A percentile compares a stretch with the other conserved stretches of the same genome.
These are phyloP conservation scores for Synanthedon tipuliformis DNA, from an alignment of 2,888 invertebrate species.

Conservation along the genomic window DNA sequence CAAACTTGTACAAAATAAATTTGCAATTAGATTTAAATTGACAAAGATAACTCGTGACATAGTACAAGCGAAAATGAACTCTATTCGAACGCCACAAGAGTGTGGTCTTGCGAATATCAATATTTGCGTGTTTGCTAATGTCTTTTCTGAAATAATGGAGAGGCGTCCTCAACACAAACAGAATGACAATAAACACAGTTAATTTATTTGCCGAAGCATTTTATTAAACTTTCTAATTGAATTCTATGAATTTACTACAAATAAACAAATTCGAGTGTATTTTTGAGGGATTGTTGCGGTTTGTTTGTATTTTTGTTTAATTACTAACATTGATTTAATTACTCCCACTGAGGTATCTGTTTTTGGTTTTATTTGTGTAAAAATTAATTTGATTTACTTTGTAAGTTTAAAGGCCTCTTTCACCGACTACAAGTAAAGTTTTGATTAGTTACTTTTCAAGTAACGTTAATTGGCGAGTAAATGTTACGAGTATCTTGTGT, in stretches of 20 bases:
- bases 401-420: too few relatives aligned
- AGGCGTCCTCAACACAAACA: constrained; percentile 6
- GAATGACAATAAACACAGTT: constrained; percentile 11
- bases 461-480: too few relatives aligned
- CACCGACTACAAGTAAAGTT: too few relatives aligned
- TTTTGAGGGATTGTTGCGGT: too few relatives aligned
- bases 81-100: neutral
- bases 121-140: constrained; percentile 3
- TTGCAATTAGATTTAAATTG: neutral
- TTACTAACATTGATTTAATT: too few relatives aligned
- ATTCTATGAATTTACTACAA: neutral
- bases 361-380: too few relatives aligned
- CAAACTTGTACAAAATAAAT: neutral
- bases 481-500: too few relatives aligned
- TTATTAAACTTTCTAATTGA: neutral
- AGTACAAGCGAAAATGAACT: neutral
- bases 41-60: neutral
- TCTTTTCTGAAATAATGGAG: constrained; percentile 4
- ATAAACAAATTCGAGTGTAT: too few relatives aligned
- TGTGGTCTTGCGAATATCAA: neutral
- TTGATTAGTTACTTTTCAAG: too few relatives aligned
- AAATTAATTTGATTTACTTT: too few relatives aligned
- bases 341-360: too few relatives aligned
- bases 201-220: neutral
- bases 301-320: too few relatives aligned